Evolutionary conservation across 37 sponge, comb jelly and placozoan genomes (phyloP).

Genomic region (Cladorhizidae sp.): DNA sequence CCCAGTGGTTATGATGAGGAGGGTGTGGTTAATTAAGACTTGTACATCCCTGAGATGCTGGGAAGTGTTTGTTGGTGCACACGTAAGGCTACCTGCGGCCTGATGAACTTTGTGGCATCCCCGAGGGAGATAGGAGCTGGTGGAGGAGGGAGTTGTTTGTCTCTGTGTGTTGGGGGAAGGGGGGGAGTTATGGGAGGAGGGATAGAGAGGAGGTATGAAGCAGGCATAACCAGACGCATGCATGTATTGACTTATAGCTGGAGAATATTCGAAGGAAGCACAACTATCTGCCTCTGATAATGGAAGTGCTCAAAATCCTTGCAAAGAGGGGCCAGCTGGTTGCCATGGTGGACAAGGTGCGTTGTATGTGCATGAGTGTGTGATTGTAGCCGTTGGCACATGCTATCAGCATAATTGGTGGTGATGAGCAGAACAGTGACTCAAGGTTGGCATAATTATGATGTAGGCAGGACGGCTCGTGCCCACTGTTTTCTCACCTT

Average conservation of each 20-base stretch:
- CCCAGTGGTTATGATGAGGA: no score
- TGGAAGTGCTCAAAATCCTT: conserved; percentile 92
- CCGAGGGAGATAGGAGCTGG: no score
- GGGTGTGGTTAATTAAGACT: no score
- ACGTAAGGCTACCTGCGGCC: no score
- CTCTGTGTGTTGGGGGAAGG: neutral
- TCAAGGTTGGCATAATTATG: neutral
- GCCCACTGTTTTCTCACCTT: no score
- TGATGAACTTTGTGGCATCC: no score
- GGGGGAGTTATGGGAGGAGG: neutral
- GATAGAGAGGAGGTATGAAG: neutral
- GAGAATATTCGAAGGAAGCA: conserved; percentile 93
- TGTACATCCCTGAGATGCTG: no score
- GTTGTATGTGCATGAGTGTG: neutral
- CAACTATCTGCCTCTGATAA: conserved; percentile 94
- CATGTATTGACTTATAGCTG: conserved; percentile 62
- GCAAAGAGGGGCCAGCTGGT: conserved; percentile 84
- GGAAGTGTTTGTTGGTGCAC: no score
- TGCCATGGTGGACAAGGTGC: conserved; percentile 52
- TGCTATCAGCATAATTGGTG: no score
- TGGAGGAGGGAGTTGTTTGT: no score
- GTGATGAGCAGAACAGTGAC: no score
- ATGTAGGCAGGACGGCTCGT: neutral
- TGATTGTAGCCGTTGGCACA: neutral
- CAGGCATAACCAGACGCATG: neutral